Base-by-base conservation (phyloP, 2,888 invertebrate genomes). In the Diarsia brunnea region DNA sequence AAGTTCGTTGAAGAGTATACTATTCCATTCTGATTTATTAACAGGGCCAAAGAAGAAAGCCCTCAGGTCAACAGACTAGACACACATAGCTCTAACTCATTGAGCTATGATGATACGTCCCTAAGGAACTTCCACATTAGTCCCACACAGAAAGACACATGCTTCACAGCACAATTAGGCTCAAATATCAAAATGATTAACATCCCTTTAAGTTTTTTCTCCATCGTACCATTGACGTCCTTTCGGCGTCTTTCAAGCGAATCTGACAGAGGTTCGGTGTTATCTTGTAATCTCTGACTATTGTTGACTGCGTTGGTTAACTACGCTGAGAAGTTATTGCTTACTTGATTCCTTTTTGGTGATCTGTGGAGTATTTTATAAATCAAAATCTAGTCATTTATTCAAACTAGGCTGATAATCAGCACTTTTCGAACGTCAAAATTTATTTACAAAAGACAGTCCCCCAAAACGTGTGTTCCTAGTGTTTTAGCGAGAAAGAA, bases 221-320 rank as follows among this genome's bases (percentile, higher is more conserved):
- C 11, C 10, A 55, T 53, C 1, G 21, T 38, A 19, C 45, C 16
- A 60, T 75, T 11, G 21, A 0, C 12, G 21, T 16, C 31, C 21
- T 24, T 27, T 75, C 45, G 81, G 76, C 76, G 45, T 65, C 51
- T 82, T 69, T 79, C 77, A 76, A 61, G 77, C 67, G 38, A 24
- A 19, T 53, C 43, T 66, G 77, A 76, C 67, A 45, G 53, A 67
- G 78, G 78, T 66, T 4, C 16, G 10, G 24, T 58, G 38, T 77
- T 82, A 82, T 78, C 78, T 78, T 82, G 47, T 12, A 53, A 78
- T 78, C 77, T 55, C 8, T 1, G 19, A 21, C 43, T 49, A 55
- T 64, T 78, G 75, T 64, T 58, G 12, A 14, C 0, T 38, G 31
- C 19, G 21, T 14, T 81, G 31, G 14, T 49, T 12, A 31, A n/a